Evolutionary conservation across 2,797 vertebrate species (phyloP).

Genomic region (Steatocranus sp.): DNA sequence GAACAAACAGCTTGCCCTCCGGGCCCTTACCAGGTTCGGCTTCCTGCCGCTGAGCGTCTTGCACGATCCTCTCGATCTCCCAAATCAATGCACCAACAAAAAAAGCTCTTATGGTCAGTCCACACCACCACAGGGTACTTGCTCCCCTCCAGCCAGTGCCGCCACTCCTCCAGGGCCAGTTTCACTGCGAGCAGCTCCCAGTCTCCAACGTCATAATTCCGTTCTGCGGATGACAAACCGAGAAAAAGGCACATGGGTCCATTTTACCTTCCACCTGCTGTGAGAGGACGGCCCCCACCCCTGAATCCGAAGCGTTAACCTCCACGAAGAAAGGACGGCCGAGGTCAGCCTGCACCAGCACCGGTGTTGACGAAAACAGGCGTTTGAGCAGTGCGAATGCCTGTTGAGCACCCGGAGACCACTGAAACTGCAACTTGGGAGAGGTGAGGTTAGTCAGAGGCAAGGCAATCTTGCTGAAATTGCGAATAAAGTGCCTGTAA

Average conservation of each 20-base stretch:
- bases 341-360: background rate
- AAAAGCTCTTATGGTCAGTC: background rate
- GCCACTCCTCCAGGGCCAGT: background rate
- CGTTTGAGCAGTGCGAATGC: rapidly evolving
- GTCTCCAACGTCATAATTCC: background rate
- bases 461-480: background rate
- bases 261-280: background rate
- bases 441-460: background rate
- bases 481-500: background rate
- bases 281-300: background rate
- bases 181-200: background rate
- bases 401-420: background rate
- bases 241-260: background rate
- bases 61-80: rapidly evolving
- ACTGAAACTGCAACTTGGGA: background rate
- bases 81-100: background rate
- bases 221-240: background rate
- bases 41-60: background rate
- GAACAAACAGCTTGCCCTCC: background rate
- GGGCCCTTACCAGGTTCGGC: rapidly evolving
- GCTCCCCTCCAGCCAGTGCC: background rate
- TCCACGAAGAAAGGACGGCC: rapidly evolving
- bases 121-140: background rate
- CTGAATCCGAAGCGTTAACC: background rate
- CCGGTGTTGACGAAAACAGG: background rate